phyloP scores from a whole-genome alignment of 1,140 invertebrate genomes.

The Cydia strobilella region DNA sequence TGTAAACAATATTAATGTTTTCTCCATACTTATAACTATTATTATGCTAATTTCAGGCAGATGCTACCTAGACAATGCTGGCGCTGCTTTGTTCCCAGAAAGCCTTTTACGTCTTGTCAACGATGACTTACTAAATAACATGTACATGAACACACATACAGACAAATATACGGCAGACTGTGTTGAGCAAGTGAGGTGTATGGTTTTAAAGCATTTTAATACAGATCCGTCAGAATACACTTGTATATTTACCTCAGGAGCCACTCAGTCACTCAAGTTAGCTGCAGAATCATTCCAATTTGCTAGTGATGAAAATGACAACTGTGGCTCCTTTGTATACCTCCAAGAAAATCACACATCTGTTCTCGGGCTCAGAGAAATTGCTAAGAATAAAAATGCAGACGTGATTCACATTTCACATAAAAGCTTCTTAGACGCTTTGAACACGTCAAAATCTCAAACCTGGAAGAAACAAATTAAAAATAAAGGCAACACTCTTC shows the following conservation, averaged over 20 bases:
- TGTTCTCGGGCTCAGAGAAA: slow-evolving; percentile 93
- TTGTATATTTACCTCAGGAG: slow-evolving; percentile 95
- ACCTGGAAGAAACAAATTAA: slow-evolving; percentile 39
- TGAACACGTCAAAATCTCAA: slow-evolving; percentile 47
- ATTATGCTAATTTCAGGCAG: slow-evolving; percentile 80
- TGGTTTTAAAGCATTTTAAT: slow-evolving; percentile 92
- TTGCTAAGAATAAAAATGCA: slow-evolving; percentile 76
- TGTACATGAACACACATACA: slow-evolving; percentile 95
- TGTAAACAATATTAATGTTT: slow-evolving; percentile 32
- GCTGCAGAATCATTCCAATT: slow-evolving; percentile 92
- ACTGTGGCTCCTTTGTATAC: slow-evolving; percentile 87
- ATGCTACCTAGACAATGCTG: slow-evolving; percentile 95
- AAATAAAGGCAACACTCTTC: slow-evolving; percentile 81
- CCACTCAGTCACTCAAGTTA: slow-evolving; percentile 91
- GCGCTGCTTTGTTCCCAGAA: slow-evolving; percentile 90
- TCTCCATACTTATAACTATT: slow-evolving; percentile 25
- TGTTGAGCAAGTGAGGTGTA: slow-evolving; percentile 89
- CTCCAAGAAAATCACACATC: slow-evolving; percentile 97
- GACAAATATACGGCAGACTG: slow-evolving; percentile 89
- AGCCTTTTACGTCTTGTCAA: slow-evolving; percentile 86
- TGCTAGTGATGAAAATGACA: slow-evolving; percentile 44
- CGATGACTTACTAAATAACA: slow-evolving; percentile 83
- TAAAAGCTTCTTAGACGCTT: slow-evolving; percentile 75
- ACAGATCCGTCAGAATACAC: slow-evolving; percentile 89
- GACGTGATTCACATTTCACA: slow-evolving; percentile 80